Evolutionary conservation across 2,113 vertebrate genomes (phyloP), one percentile per base, ranked within the genome.

Genomic region (Picathartes gymnocephalus): DNA sequence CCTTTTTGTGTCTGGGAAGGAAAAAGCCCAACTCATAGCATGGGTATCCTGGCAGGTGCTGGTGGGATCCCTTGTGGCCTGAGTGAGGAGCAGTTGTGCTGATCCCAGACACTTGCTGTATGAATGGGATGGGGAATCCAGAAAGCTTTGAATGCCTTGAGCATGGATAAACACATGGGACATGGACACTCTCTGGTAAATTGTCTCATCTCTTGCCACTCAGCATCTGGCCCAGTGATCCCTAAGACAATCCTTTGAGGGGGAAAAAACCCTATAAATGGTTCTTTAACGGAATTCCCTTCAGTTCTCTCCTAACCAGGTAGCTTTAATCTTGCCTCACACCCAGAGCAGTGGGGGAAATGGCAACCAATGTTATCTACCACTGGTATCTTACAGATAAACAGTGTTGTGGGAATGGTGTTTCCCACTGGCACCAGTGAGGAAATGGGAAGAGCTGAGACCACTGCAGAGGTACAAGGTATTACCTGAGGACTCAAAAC

Each of bases 1-100:
- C 56, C 47, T 91, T 85, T 76, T 58, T 0, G 4, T 45, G 31
- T 50, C 58, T 53, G 33, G 64, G 37, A 65, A 33, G 21, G 21
- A 45, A 35, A 58, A 56, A 51, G 0, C 0, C 24, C 56, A 62
- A 1, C 28, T 84, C 2, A 0, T 7, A 50, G 60, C 5, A 1
- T 4, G 13, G 68, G n/a, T 71, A 17, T 65, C 31, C 20, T 39
- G 51, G 47, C 42, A 70, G 50, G 65, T 40, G n/a, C 42, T 69
- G 54, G 12, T 47, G 33, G 1, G 13, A 65, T 37, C 61, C 14
- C 1, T 48, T 22, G 61, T 53, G 56, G 39, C 70, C 74, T 65
- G 9, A 65, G 39, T 65, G 9, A 65, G 39, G 31, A 37, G n/a
- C 15, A 19, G 72, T 78, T 5, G 1, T 4, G 3, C 76, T 53